Conservation (phyloP, 2,113 vertebrate genomes). For the Cyanistes caeruleus region DNA sequence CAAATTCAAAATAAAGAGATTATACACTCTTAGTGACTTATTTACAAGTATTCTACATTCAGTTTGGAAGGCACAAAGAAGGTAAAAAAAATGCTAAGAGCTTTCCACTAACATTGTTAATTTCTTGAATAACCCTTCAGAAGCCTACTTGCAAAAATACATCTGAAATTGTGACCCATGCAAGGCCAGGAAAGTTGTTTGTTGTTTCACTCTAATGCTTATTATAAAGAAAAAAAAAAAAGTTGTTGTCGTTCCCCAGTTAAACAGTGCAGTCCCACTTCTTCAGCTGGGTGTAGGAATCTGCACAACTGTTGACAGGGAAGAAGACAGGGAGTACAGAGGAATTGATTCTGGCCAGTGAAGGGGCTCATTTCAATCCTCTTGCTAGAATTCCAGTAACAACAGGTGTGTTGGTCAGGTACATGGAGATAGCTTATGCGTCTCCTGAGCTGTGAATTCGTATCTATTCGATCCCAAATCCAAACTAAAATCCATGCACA, state of each 20-base stretch:
- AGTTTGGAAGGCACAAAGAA: neutral
- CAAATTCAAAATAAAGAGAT: constrained; percentile 3
- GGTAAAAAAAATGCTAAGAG: neutral
- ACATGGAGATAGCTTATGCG: rapidly evolving
- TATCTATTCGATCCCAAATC: neutral
- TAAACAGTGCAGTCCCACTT: neutral
- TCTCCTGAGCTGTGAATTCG: rapidly evolving
- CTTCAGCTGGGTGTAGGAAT: neutral
- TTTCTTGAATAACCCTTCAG: neutral
- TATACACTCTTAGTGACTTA: neutral
- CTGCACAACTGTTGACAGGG: neutral
- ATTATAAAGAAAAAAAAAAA: neutral
- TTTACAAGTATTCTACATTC: neutral
- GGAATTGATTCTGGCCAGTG: neutral
- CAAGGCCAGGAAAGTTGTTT: neutral
- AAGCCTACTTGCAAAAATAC: neutral
- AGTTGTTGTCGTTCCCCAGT: neutral
- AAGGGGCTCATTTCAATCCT: neutral
- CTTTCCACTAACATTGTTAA: neutral
- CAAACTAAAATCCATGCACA: neutral
- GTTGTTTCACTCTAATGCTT: neutral
- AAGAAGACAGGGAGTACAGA: neutral
- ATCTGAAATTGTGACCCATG: neutral
- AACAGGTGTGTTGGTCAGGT: neutral
- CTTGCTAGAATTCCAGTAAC: neutral